phyloP scores from a whole-genome alignment of 2,113 vertebrate genomes.

The Etia nguti region DNA sequence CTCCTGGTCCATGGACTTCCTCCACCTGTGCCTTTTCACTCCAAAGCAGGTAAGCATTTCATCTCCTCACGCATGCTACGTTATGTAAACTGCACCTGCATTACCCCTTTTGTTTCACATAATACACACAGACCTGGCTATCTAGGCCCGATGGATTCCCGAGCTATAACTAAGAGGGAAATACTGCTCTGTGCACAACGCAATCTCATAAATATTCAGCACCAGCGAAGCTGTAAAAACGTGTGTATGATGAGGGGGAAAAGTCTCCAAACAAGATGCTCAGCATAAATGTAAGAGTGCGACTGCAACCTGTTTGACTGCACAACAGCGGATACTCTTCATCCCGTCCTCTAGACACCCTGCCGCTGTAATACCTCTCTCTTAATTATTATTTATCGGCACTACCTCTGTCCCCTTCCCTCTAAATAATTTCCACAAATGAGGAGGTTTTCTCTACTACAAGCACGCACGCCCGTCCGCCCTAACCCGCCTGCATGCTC shows the following conservation, averaged over 20 bases:
- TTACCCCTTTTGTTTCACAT: neutral
- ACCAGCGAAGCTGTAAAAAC: constrained; percentile 52
- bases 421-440: constrained; percentile 93
- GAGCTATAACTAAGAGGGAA: constrained; percentile 32
- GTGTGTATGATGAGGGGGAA: neutral
- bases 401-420: constrained; percentile 35
- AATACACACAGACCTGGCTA: neutral
- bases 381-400: constrained; percentile 74
- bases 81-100: constrained; percentile 34
- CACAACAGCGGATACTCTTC: constrained; percentile 10
- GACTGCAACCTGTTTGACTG: constrained; percentile 54
- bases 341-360: neutral
- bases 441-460: constrained; percentile 78
- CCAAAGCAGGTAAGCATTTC: constrained; percentile 71
- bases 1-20: neutral
- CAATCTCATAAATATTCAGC: constrained; percentile 64
- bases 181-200: constrained; percentile 52
- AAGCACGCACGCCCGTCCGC: neutral
- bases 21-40: neutral
- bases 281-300: constrained; percentile 6
- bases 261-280: constrained; percentile 43
- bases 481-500: neutral
- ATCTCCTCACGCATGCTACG: neutral
- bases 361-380: constrained; percentile 31
- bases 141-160: neutral